These are phyloP conservation scores for Drosophila fungiperda DNA, from an alignment of 2,888 invertebrate species.

Conservation along the genomic window DNA sequence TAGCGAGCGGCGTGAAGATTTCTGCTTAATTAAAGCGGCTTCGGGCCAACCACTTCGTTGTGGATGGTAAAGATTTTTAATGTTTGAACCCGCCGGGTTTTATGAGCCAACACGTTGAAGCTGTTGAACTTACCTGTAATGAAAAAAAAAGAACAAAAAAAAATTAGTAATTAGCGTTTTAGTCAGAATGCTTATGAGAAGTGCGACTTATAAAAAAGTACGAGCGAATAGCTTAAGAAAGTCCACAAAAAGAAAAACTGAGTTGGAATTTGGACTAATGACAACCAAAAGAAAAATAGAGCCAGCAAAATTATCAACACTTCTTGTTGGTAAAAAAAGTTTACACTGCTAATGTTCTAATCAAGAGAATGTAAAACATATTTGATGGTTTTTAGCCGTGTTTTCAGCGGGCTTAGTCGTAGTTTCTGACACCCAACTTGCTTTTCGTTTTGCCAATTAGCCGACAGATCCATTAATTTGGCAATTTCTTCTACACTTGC, in stretches of 20 bases:
- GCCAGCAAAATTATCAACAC: slow-evolving; percentile 1
- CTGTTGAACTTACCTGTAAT: slow-evolving; percentile 72
- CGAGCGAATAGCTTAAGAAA: slow-evolving; percentile 23
- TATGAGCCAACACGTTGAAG: slow-evolving; percentile 24
- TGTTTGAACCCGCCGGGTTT: slow-evolving; percentile 39
- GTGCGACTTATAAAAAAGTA: slow-evolving; percentile 45
- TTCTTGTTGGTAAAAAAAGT: neutral
- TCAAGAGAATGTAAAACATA: neutral
- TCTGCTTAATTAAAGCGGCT: slow-evolving; percentile 69
- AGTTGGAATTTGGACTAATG: slow-evolving; percentile 11
- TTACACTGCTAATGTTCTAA: neutral
- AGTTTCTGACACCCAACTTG: neutral
- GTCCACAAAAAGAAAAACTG: slow-evolving; percentile 5
- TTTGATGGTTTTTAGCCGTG: neutral
- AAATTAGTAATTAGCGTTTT: slow-evolving; percentile 73
- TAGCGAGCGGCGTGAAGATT: slow-evolving; percentile 64
- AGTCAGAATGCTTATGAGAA: slow-evolving; percentile 49
- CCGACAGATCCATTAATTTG: slow-evolving; percentile 6
- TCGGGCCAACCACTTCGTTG: slow-evolving; percentile 38
- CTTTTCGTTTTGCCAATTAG: slow-evolving; percentile 9
- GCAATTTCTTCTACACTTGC: neutral
- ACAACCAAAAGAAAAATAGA: slow-evolving; percentile 10
- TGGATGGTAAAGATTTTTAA: slow-evolving; percentile 21
- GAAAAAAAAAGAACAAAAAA: slow-evolving; percentile 43
- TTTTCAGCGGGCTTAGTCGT: neutral